Percentiles rank a stretch among this genome's conserved stretches.
Evolutionary conservation across 2,888 invertebrate species (phyloP).

Genomic region (Achlya flavicornis): DNA sequence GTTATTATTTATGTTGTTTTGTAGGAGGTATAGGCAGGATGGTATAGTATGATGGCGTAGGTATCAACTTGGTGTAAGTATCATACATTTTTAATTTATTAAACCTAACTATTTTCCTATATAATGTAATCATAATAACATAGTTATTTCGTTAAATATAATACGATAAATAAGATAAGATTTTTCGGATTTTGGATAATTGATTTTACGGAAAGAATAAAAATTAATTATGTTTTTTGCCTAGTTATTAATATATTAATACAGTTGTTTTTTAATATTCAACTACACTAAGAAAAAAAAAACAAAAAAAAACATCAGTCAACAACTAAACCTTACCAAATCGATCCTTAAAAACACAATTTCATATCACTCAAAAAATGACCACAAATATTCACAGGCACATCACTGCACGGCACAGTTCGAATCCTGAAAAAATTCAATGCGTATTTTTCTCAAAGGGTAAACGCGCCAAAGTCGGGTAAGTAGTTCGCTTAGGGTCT

Average conservation of each 20-base stretch:
- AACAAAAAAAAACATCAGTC: neutral
- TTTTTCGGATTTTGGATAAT: too few species aligned
- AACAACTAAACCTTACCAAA: slow-evolving; percentile 35
- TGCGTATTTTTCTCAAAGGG: slow-evolving; percentile 64
- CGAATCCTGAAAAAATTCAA: slow-evolving; percentile 46
- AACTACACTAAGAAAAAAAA: neutral
- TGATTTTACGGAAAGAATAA: too few species aligned
- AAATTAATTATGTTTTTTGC: neutral
- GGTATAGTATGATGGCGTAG: too few species aligned
- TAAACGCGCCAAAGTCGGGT: slow-evolving; percentile 50
- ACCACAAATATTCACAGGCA: slow-evolving; percentile 46
- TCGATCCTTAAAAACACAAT: slow-evolving; percentile 30
- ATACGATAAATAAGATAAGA: too few species aligned
- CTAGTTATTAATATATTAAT: neutral
- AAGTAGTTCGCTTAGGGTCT: slow-evolving; percentile 45
- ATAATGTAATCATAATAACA: too few species aligned
- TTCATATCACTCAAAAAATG: slow-evolving; percentile 28
- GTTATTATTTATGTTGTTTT: neutral
- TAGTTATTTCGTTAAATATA: too few species aligned
- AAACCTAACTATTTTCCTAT: too few species aligned
- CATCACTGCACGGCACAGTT: slow-evolving; percentile 44
- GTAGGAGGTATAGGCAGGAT: neutral
- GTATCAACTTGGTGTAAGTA: too few species aligned
- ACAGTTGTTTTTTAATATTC: neutral
- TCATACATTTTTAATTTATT: too few species aligned